Base-by-base conservation (phyloP, 1,140 invertebrate species). In the Zophobas morio region DNA sequence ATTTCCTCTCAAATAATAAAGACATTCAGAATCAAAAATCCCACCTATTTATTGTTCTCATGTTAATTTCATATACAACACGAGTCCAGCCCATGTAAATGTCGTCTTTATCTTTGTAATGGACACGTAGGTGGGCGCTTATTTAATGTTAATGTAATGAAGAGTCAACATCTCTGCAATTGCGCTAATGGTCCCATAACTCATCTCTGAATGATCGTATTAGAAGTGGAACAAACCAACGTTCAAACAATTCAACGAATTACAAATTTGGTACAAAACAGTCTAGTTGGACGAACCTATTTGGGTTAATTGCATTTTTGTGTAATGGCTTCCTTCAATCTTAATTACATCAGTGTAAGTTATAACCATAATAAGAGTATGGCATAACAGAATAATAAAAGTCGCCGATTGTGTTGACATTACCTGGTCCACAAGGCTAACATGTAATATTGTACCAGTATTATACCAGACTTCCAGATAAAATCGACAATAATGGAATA, bases 401-500 rank as follows among this genome's bases (percentile, higher is more conserved):
- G 60, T 66, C 60, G 8, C 39, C 60, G 60, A 40, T 66, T 66
- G 60, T 66, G 60, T 66, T 66, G 60, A 66, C 39, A 66, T 66
- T 66, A 66, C 39, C 37, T 42, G 39, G 56, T 42, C 37, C 32
- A 66, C 60, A 66, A 66, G 60, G 20, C 60, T 42, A 66, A 66
- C 60, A 66, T 66, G 60, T 66, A 66, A 66, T 66, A 42, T 66
- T 66, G 42, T 42, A 46, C 60, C 37, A 66, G 39, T 66, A 42
- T 66, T 66, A 66, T 42, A 46, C 60, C 37, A 66, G 39, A 2
- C 60, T 60, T n/a, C 3, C 60, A 37, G 60, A 66, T 66, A 66
- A 66, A 66, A 66, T 66, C 60, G 60, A 60, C 56, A 66, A 66
- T 66, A 66, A 66, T 66, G 60, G 60, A 66, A 66, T 66, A 66